Evolutionary conservation across 2,888 invertebrate genomes (phyloP), one percentile per base, ranked within the genome.

Genomic region (Drosophila imparisetae): DNA sequence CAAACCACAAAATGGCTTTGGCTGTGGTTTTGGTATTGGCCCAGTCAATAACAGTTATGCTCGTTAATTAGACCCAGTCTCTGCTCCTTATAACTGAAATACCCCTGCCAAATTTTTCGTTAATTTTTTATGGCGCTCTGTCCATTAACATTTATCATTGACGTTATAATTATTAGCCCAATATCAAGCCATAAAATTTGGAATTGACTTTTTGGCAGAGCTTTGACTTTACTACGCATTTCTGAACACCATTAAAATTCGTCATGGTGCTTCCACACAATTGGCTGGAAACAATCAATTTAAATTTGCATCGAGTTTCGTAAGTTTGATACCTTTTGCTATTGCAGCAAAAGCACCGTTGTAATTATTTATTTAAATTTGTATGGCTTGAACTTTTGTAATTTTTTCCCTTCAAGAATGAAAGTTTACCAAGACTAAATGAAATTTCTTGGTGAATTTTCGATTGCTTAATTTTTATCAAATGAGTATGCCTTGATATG

Each of bases 131-230:
- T 78, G 63, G 62, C 62, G 5, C 36, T 27, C 50, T 49, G 59
- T 27, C 45, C 65, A 85, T 87, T 72, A 85, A 85, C 79, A 70
- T 75, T 79, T 81, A 85, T 81, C 77, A 57, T 69, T n/a, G 36
- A 34, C 42, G 70, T 72, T 65, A 83, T 88, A 74, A 87, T 80
- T 81, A 77, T 80, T 66, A 32, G 66, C 30, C 62, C 74, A 77
- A 75, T 85, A 88, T 76, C 59, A 65, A 69, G 61, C 64, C 72
- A 83, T 88, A 45, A 80, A 71, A 64, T 66, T 76, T 80, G 73
- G 76, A 86, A 88, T 83, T 80, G 83, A 48, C 67, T 49, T 72
- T 78, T 72, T 18, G 21, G 10, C 45, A 61, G 15, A 27, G 66
- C 49, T 34, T 52, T 8, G 24, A 27, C 10, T 36, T 10, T 58